Conservation (phyloP, 2,113 vertebrate species). For the Plotosus lineatus region DNA sequence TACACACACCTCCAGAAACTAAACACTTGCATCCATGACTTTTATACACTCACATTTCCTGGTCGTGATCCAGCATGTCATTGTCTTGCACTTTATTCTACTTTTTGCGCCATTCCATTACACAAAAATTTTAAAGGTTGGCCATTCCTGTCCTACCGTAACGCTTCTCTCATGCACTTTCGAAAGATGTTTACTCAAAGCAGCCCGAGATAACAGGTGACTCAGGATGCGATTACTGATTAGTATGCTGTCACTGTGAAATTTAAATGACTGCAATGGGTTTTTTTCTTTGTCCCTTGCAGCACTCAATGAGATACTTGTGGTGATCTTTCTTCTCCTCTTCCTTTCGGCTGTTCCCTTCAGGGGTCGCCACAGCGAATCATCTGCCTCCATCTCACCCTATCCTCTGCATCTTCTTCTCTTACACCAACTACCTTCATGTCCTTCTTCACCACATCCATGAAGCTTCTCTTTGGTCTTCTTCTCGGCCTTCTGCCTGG, state of each 20-base stretch:
- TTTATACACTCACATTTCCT: not conserved
- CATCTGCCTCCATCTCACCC: too few species aligned
- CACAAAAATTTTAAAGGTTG: not conserved
- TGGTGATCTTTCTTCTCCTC: too few species aligned
- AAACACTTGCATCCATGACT: not conserved
- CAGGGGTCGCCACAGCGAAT: too few species aligned
- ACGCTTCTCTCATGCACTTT: not conserved
- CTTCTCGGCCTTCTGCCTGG: too few species aligned
- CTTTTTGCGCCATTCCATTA: not conserved
- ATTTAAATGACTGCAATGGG: not conserved
- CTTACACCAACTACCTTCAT: too few species aligned
- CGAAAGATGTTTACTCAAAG: not conserved
- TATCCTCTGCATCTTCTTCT: too few species aligned
- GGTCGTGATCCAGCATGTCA: not conserved
- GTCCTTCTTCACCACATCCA: too few species aligned
- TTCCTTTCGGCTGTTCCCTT: too few species aligned
- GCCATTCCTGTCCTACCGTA: not conserved
- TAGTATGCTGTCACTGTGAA: not conserved
- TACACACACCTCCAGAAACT: not conserved
- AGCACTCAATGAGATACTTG: not conserved
- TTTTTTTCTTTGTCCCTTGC: not conserved
- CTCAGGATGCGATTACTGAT: not conserved
- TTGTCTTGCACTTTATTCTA: not conserved
- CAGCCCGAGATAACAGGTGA: not conserved
- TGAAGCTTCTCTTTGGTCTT: too few species aligned